These are phyloP conservation scores for Phrynocephalus forsythii DNA, from an alignment of 2,797 vertebrate species.

Conservation along the genomic window DNA sequence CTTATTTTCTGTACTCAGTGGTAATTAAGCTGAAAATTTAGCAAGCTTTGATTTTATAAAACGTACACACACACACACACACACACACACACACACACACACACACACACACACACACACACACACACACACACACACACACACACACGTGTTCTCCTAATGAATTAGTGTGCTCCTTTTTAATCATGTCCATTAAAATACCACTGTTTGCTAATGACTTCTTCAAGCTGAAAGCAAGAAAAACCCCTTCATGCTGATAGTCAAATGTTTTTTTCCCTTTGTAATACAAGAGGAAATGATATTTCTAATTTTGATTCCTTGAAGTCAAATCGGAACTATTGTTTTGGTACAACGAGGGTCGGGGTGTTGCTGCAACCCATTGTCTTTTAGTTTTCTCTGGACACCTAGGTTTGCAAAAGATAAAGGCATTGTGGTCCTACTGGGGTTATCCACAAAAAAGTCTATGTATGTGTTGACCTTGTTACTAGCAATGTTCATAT, in stretches of 20 bases:
- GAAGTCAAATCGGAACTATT: accelerated
- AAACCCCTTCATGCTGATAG: slow-evolving; percentile 47
- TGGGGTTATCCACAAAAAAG: no score
- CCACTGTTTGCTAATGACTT: slow-evolving; percentile 10
- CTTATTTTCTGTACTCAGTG: slow-evolving; percentile 15
- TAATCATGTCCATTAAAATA: slow-evolving; percentile 36
- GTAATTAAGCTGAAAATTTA: slow-evolving; percentile 47
- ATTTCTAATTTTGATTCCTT: not conserved
- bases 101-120: no score
- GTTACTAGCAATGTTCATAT: no score
- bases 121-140: no score
- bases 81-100: no score
- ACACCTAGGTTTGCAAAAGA: no score
- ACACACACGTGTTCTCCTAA: slow-evolving; percentile 5
- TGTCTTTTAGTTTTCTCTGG: not conserved
- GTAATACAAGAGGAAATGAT: not conserved
- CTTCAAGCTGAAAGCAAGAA: slow-evolving; percentile 1
- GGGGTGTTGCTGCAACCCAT: not conserved
- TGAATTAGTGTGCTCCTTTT: slow-evolving; percentile 44
- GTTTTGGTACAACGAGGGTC: not conserved
- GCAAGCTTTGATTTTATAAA: not conserved
- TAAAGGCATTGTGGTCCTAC: not conserved
- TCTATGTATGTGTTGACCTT: no score
- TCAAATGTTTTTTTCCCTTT: not conserved
- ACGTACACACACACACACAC: no score